A percentile compares a stretch with the other conserved stretches of the same genome.
These are phyloP conservation scores for Phaedon cochleariae DNA, from an alignment of 2,888 invertebrate genomes.

Conservation along the genomic window DNA sequence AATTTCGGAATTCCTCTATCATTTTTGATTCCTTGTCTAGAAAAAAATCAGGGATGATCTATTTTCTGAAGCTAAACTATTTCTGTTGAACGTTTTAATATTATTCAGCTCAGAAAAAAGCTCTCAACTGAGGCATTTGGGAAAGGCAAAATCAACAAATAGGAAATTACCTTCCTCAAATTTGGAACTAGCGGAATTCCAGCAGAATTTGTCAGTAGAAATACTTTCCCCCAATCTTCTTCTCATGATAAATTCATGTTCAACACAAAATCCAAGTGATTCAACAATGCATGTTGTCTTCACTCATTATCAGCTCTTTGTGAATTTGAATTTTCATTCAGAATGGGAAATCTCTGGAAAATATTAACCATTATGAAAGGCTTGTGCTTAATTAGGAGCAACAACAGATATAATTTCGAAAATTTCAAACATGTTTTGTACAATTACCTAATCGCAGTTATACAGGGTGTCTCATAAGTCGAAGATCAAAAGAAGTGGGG, in stretches of 20 bases:
- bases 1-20: not conserved
- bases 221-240: conserved; percentile 14
- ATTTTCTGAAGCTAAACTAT: not conserved
- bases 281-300: conserved; percentile 14
- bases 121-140: conserved; percentile 9
- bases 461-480: no score
- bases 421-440: conserved; percentile 23
- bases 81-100: conserved; percentile 1
- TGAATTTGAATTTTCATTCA: conserved; percentile 10
- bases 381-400: conserved; percentile 27
- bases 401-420: conserved; percentile 38
- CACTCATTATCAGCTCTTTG: conserved; percentile 17
- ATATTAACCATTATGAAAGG: conserved; percentile 28
- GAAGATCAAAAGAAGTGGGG: no score
- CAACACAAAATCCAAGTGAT: not conserved
- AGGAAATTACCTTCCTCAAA: conserved; percentile 11
- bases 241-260: conserved; percentile 1
- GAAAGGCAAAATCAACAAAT: conserved; percentile 1
- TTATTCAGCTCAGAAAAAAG: conserved; percentile 1
- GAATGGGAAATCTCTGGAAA: conserved; percentile 36
- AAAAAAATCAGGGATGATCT: not conserved
- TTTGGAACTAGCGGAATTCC: conserved; percentile 5
- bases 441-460: conserved; percentile 2
- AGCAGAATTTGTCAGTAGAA: conserved; percentile 6
- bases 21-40: not conserved